Evolutionary conservation across 1,140 invertebrate genomes (phyloP).

Genomic region (Apis cerana): DNA sequence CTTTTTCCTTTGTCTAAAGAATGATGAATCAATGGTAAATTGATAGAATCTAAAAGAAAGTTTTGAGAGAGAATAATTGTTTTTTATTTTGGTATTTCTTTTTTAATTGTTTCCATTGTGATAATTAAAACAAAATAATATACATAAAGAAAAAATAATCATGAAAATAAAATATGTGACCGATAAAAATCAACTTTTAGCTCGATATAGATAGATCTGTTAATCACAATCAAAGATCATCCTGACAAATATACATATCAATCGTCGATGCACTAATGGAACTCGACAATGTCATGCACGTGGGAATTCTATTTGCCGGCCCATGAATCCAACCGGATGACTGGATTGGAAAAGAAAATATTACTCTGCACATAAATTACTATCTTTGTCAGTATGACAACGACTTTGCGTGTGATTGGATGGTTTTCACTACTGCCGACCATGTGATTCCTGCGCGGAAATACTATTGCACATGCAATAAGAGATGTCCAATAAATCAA

Average conservation of each 20-base stretch:
- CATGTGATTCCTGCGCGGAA: too few relatives aligned
- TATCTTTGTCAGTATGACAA: neutral
- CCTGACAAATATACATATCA: neutral
- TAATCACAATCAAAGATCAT: neutral
- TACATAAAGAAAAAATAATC: neutral
- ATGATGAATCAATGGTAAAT: neutral
- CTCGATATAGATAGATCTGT: neutral
- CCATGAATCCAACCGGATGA: constrained; percentile 1
- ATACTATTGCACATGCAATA: neutral
- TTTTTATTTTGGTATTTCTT: neutral
- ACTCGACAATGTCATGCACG: neutral
- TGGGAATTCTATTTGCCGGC: constrained; percentile 5
- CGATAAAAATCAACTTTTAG: neutral
- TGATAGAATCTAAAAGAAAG: neutral
- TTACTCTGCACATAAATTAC: neutral
- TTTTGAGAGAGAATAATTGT: neutral
- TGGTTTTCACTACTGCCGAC: neutral
- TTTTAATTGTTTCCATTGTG: neutral
- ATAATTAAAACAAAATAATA: neutral
- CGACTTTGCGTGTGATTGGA: neutral
- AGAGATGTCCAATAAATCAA: neutral
- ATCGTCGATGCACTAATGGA: neutral
- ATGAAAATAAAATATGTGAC: neutral
- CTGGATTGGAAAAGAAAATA: constrained; percentile 10
- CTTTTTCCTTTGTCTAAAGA: neutral